Evolutionary conservation across 2,113 vertebrate genomes (phyloP).

Genomic region (Nanger granti): DNA sequence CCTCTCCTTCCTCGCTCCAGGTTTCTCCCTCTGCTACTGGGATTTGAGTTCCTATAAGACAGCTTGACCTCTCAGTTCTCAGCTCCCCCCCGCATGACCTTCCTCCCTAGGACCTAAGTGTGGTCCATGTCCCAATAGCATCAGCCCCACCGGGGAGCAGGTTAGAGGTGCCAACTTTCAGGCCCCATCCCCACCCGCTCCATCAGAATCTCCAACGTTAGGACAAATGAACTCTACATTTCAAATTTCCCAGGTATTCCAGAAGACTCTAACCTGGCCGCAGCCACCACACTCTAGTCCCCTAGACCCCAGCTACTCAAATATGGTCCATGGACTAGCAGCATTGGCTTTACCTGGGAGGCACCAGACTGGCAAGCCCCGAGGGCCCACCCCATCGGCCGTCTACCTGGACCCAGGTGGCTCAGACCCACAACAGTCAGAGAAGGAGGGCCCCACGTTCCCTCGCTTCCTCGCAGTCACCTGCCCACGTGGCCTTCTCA

Average conservation of each 20-base stretch:
- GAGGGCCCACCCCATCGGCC: neutral
- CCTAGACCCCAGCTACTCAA: neutral
- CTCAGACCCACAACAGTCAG: fast-evolving
- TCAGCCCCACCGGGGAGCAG: fast-evolving
- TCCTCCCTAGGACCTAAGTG: neutral
- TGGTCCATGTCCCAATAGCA: neutral
- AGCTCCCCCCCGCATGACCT: fast-evolving
- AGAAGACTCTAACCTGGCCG: neutral
- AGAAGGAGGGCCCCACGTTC: fast-evolving
- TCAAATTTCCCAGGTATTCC: neutral
- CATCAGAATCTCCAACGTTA: neutral
- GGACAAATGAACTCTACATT: neutral
- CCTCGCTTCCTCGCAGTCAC: neutral
- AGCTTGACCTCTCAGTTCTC: neutral
- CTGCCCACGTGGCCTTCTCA: neutral
- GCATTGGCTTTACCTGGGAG: neutral
- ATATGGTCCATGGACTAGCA: neutral
- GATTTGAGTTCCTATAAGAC: neutral
- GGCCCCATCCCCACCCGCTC: neutral
- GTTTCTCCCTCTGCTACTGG: neutral
- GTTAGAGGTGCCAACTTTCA: neutral
- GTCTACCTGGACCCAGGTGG: neutral
- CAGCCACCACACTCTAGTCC: too few relatives aligned
- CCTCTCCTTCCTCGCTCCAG: neutral
- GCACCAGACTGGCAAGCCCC: too few relatives aligned